Evolutionary conservation across 2,113 vertebrate species (phyloP).

Genomic region (Scopus umbretta): DNA sequence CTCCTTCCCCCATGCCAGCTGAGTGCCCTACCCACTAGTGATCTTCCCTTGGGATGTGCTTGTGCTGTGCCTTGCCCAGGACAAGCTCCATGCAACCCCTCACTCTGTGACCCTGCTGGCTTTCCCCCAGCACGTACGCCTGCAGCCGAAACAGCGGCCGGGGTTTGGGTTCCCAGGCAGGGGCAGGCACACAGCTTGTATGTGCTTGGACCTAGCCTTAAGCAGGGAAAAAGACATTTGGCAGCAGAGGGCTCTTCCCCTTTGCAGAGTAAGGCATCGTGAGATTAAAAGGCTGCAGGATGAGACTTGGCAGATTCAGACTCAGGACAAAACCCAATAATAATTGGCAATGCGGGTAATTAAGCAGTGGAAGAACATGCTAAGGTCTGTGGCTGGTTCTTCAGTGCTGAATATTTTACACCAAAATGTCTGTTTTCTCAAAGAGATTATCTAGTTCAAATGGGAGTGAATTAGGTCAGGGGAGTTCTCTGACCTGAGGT

Average conservation of each 20-base stretch:
- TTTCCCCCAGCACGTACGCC: not conserved
- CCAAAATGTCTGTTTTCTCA: not conserved
- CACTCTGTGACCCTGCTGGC: accelerated
- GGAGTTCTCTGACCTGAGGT: not conserved
- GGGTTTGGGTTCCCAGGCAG: not conserved
- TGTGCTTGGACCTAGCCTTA: too few species aligned
- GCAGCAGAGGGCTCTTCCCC: not conserved
- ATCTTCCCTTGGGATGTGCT: not conserved
- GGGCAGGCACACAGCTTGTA: not conserved
- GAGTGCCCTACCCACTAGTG: not conserved
- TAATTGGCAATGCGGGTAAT: not conserved
- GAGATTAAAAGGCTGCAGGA: not conserved
- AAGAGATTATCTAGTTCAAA: not conserved
- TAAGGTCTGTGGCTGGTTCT: not conserved
- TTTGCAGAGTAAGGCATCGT: not conserved
- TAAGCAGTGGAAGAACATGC: not conserved
- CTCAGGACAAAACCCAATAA: not conserved
- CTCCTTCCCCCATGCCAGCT: not conserved
- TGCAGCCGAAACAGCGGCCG: accelerated
- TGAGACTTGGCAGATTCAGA: not conserved
- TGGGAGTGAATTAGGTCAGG: not conserved
- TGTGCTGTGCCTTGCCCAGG: not conserved
- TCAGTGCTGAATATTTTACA: not conserved
- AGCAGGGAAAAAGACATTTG: not conserved
- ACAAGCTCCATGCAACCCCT: not conserved